phyloP scores from a whole-genome alignment of 2,113 vertebrate species.

The Lophura nycthemera region DNA sequence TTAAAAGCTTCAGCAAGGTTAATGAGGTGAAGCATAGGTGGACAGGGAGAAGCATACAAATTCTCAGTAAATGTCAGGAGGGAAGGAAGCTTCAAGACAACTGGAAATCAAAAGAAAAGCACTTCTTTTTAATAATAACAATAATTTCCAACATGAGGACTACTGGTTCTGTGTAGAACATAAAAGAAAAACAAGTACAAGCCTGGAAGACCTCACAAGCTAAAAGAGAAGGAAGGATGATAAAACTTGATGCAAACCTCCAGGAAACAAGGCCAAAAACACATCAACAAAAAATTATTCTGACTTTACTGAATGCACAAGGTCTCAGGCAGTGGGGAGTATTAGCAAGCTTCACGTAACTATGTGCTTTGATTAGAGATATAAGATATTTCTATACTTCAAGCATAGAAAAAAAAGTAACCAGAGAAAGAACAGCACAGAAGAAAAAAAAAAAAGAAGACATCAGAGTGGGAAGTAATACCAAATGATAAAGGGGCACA shows the following conservation, averaged over 20 bases:
- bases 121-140: neutral
- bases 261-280: neutral
- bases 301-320: neutral
- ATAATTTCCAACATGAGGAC: neutral
- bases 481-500: neutral
- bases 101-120: neutral
- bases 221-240: neutral
- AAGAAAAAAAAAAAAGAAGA: neutral
- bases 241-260: neutral
- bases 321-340: neutral
- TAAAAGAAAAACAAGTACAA: neutral
- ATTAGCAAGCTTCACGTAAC: neutral
- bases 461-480: neutral
- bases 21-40: neutral
- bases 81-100: neutral
- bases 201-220: neutral
- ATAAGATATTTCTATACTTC: neutral
- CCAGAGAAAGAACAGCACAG: neutral
- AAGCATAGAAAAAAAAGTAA: neutral
- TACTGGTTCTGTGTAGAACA: neutral
- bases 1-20: neutral
- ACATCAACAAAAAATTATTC: neutral
- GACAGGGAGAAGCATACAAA: neutral
- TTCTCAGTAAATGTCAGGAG: neutral
- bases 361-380: neutral